phyloP scores from a whole-genome alignment of 2,888 invertebrate genomes.

The Melipona bicolor region DNA sequence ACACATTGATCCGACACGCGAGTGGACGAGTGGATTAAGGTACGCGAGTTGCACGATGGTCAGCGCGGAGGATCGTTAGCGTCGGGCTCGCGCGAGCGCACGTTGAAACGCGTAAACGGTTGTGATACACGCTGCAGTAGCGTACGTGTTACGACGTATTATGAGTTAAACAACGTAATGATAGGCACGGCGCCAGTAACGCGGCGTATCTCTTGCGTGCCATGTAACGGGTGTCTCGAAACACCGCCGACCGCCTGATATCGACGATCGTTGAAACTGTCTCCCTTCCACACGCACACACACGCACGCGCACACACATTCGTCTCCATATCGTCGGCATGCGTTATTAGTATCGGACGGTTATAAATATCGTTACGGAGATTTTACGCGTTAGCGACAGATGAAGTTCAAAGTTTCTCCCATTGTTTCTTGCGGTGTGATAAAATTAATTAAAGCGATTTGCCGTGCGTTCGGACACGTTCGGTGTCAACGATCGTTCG shows the following conservation, averaged over 20 bases:
- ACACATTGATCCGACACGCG: slow-evolving; percentile 19
- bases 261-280: slow-evolving; percentile 5
- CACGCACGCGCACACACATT: no score
- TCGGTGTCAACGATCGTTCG: slow-evolving; percentile 1
- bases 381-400: slow-evolving; percentile 8
- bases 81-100: slow-evolving; percentile 24
- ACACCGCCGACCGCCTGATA: background rate
- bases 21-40: slow-evolving; percentile 16
- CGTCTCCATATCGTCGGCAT: background rate
- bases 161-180: slow-evolving; percentile 79
- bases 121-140: slow-evolving; percentile 62
- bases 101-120: slow-evolving; percentile 70
- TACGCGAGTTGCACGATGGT: slow-evolving; percentile 16
- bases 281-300: background rate
- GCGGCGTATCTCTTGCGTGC: slow-evolving; percentile 66
- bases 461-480: background rate
- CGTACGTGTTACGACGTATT: slow-evolving; percentile 74
- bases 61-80: slow-evolving; percentile 31
- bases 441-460: slow-evolving; percentile 23
- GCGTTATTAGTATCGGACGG: background rate
- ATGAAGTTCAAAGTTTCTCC: slow-evolving; percentile 31
- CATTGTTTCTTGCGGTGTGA: slow-evolving; percentile 18
- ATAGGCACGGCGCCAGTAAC: slow-evolving; percentile 80
- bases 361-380: slow-evolving; percentile 28
- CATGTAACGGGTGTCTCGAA: slow-evolving; percentile 64